Percentiles rank a stretch among this genome's conserved stretches.
Conservation (phyloP, 2,797 vertebrate genomes). For the Tauraco hartlaubi region DNA sequence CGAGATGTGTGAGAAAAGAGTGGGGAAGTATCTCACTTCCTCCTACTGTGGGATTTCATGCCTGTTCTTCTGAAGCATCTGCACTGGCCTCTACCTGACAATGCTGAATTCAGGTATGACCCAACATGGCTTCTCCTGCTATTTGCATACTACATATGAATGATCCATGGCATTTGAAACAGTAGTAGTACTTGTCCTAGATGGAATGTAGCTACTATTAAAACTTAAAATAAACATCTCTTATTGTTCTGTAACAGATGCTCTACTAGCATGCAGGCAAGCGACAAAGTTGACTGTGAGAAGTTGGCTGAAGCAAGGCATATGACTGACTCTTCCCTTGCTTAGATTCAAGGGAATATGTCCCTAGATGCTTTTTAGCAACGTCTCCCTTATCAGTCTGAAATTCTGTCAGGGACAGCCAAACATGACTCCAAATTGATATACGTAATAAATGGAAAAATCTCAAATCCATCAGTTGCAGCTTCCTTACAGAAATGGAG, state of each 20-base stretch:
- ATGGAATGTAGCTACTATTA: neutral
- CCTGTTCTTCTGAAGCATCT: neutral
- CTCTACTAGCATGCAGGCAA: neutral
- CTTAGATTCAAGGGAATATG: neutral
- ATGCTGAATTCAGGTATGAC: neutral
- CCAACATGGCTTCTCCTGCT: neutral
- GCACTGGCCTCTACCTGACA: neutral
- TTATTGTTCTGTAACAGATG: neutral
- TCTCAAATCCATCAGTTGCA: neutral
- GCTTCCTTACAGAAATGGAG: neutral
- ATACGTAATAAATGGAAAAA: neutral
- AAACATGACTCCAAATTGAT: neutral
- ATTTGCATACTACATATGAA: neutral
- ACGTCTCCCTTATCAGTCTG: neutral
- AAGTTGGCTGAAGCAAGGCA: neutral
- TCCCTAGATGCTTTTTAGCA: neutral
- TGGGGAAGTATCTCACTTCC: neutral
- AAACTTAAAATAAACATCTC: neutral
- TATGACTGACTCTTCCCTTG: neutral
- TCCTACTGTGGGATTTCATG: neutral
- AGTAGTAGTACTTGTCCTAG: neutral
- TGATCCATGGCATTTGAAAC: neutral
- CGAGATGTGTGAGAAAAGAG: neutral
- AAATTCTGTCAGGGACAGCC: neutral
- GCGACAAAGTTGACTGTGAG: neutral